Percentiles rank a stretch among this genome's conserved stretches.
phyloP scores from a whole-genome alignment of 2,797 vertebrate species.

The Trachurus trachurus region DNA sequence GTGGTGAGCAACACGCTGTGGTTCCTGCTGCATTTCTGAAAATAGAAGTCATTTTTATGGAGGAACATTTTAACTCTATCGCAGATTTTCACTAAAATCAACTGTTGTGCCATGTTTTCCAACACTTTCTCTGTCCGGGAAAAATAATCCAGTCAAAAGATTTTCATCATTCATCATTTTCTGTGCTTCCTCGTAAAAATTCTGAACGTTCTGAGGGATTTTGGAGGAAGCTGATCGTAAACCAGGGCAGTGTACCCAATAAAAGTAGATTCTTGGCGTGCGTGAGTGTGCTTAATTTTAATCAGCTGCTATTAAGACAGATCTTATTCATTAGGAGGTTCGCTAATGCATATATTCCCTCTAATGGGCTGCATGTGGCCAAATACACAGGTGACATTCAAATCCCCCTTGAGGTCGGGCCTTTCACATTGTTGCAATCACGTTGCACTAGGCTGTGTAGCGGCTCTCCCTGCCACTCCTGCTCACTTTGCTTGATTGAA shows the following conservation, averaged over 20 bases:
- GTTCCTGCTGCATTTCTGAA: conserved; percentile 9
- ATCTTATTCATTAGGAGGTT: conserved; percentile 36
- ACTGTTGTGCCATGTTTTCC: conserved; percentile 1
- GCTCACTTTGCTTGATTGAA: conserved; percentile 13
- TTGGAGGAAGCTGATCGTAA: background rate
- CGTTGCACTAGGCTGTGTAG: conserved; percentile 61
- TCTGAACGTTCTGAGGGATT: background rate
- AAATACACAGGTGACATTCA: conserved; percentile 55
- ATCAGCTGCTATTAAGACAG: background rate
- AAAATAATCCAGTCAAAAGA: conserved; percentile 45
- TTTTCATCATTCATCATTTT: too few species aligned
- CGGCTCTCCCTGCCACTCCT: background rate
- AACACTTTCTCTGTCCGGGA: conserved; percentile 23
- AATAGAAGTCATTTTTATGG: conserved; percentile 20
- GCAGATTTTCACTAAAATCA: conserved; percentile 12
- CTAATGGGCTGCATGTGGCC: conserved; percentile 28
- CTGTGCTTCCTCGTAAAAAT: background rate
- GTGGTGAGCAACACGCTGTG: background rate
- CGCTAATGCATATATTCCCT: conserved; percentile 22
- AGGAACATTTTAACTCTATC: conserved; percentile 1
- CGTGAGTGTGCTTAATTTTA: conserved; percentile 12
- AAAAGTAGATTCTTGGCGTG: conserved; percentile 3
- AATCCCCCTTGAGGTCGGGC: conserved; percentile 21
- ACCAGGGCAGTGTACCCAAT: background rate
- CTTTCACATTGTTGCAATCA: conserved; percentile 37